Evolutionary conservation across 1,140 invertebrate species (phyloP), one percentile per base, ranked within the genome.

Genomic region (Tetramorium alpestre): DNA sequence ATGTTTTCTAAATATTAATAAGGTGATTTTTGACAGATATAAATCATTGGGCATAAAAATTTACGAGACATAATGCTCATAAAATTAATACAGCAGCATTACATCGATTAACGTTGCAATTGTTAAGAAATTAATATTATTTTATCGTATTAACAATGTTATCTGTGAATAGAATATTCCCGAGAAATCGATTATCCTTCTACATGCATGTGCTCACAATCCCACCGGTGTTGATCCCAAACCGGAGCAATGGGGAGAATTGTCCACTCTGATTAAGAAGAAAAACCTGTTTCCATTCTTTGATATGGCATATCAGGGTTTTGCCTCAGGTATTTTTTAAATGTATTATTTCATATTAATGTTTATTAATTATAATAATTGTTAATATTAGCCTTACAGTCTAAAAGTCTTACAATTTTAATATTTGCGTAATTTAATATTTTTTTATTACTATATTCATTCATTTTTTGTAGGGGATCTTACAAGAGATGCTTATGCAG

Each of bases 251-350:
- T 99, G 99, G 99, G 97, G 97, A 64, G 96, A 98, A 93, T 94
- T 98, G 3, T 97, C 97, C 0, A 76, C 95, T 92, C 93, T 98
- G 1, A 97, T 99, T 28, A 99, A 99, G 93, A 96, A 97, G 75
- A 97, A 95, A 87, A 97, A 99, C 76, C 95, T 99, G 3, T 99
- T 98, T 93, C 98, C 99, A n/a, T 99, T 98, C 96, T 99, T 99
- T 95, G 99, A 99, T 96, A 99, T 99, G 98, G 99, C 99, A 38
- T 99, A 99, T 96, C 99, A 99, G 96, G 99, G 99, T 18, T 99
- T 99, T 96, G 98, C 98, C 18, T 98, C 97, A 67, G 98, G 96
- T 96, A 95, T 88, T 22, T 47, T 62, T 28, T 5, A 33, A 84
- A 76, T 60, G 5, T 44, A 38, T 38, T 11, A 41, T 13, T 41